Evolutionary conservation across 2,888 invertebrate genomes (phyloP).

Genomic region (Erpobdella octoculata): DNA sequence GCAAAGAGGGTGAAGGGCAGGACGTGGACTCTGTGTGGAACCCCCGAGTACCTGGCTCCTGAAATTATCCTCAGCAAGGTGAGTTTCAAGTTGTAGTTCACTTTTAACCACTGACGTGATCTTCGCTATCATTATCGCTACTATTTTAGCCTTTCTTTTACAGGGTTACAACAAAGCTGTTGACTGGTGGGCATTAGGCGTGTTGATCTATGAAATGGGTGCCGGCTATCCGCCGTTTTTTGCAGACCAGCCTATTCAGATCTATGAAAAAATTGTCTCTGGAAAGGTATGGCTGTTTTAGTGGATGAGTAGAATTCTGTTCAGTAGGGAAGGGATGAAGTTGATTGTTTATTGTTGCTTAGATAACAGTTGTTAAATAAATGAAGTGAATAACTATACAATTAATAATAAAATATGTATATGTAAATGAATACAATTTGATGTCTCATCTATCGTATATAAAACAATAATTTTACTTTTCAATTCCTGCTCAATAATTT

Average conservation of each 20-base stretch:
- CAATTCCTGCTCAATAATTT: too few relatives aligned
- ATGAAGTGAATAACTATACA: too few relatives aligned
- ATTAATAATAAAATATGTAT: too few relatives aligned
- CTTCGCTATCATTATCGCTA: background rate
- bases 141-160: background rate
- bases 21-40: slow-evolving; percentile 99
- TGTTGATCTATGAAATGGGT: slow-evolving; percentile 54
- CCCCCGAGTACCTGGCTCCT: slow-evolving; percentile 73
- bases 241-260: slow-evolving; percentile 98
- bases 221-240: slow-evolving; percentile 97
- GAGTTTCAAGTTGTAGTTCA: background rate
- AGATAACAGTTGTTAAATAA: too few relatives aligned
- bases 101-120: background rate
- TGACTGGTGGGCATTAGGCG: slow-evolving; percentile 92
- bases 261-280: slow-evolving; percentile 98
- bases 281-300: slow-evolving; percentile 66
- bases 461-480: too few relatives aligned
- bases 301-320: too few relatives aligned
- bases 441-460: too few relatives aligned
- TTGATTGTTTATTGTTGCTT: background rate
- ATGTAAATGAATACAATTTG: too few relatives aligned
- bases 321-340: too few relatives aligned
- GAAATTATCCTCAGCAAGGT: slow-evolving; percentile 61
- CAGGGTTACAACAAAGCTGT: slow-evolving; percentile 90
- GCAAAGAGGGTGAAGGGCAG: slow-evolving; percentile 98